Conservation (phyloP, 2,888 invertebrate genomes). For the Pammene fasciana region DNA sequence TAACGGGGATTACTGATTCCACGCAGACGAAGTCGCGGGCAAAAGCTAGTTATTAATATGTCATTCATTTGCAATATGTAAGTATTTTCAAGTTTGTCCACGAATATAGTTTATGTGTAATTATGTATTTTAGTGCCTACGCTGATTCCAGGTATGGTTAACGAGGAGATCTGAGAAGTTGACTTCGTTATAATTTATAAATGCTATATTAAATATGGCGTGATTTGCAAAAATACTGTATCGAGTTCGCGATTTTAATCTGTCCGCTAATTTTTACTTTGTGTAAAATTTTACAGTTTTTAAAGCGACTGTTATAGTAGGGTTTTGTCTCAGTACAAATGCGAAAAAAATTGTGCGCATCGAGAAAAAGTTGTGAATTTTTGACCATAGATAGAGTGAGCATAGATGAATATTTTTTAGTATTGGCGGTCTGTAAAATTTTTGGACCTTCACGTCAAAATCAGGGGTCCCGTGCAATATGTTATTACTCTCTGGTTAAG, state of each 20-base stretch:
- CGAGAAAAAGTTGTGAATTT: too few relatives aligned
- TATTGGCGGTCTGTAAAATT: too few relatives aligned
- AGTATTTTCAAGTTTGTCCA: conserved; percentile 18
- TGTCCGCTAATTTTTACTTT: conserved; percentile 14
- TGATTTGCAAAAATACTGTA: conserved; percentile 19
- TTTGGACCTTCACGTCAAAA: too few relatives aligned
- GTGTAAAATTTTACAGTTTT: neutral
- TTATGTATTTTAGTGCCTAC: conserved; percentile 28
- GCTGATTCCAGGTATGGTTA: conserved; percentile 33
- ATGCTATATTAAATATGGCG: conserved; percentile 7
- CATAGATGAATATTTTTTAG: too few relatives aligned
- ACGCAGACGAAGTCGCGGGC: too few relatives aligned
- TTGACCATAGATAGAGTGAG: too few relatives aligned
- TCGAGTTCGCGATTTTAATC: conserved; percentile 8
- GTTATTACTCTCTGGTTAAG: too few relatives aligned
- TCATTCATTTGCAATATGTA: conserved; percentile 23
- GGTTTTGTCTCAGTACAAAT: too few relatives aligned
- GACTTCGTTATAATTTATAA: conserved; percentile 29
- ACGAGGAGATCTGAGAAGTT: conserved; percentile 37
- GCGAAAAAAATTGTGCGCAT: too few relatives aligned
- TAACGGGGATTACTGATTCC: too few relatives aligned
- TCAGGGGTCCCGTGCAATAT: too few relatives aligned
- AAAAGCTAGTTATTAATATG: neutral
- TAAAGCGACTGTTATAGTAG: too few relatives aligned
- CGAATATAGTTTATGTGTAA: conserved; percentile 34